Percentiles rank a stretch among this genome's conserved stretches.
Conservation (phyloP, 2,888 invertebrate genomes). For the Ferdinandea cuprea region DNA sequence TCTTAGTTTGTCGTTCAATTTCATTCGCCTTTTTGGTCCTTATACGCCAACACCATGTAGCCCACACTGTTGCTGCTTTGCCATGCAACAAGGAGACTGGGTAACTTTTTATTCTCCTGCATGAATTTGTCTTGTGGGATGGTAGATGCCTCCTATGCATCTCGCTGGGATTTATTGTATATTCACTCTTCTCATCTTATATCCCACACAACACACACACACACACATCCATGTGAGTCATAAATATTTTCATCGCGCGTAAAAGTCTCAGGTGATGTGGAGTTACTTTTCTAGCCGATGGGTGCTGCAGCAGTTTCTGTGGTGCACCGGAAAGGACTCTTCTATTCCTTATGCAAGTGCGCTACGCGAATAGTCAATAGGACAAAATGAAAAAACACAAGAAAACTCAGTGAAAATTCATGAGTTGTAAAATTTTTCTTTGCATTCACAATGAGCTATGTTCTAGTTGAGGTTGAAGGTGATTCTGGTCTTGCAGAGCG, state of each 20-base stretch:
- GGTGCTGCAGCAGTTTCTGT: slow-evolving; percentile 28
- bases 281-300: slow-evolving; percentile 16
- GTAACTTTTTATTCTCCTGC: slow-evolving; percentile 4
- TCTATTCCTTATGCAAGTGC: slow-evolving; percentile 16
- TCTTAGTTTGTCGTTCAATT: slow-evolving; percentile 61
- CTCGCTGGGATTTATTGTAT: slow-evolving; percentile 51
- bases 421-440: slow-evolving; percentile 72
- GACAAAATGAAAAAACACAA: slow-evolving; percentile 5
- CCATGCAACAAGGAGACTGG: slow-evolving; percentile 10
- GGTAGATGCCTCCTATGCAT: neutral
- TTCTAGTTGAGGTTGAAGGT: slow-evolving; percentile 16
- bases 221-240: slow-evolving; percentile 38
- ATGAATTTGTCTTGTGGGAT: slow-evolving; percentile 37
- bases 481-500: slow-evolving; percentile 11
- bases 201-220: neutral
- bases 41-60: neutral
- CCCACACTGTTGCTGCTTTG: slow-evolving; percentile 5
- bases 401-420: slow-evolving; percentile 62
- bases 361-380: slow-evolving; percentile 12
- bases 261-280: slow-evolving; percentile 30
- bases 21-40: slow-evolving; percentile 24
- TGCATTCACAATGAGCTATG: slow-evolving; percentile 67
- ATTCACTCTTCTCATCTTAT: slow-evolving; percentile 20
- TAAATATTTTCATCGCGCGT: slow-evolving; percentile 56
- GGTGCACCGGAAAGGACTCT: slow-evolving; percentile 21